Conservation (phyloP, 2,888 invertebrate genomes). For the Liopterus haemorrhoidalis region DNA sequence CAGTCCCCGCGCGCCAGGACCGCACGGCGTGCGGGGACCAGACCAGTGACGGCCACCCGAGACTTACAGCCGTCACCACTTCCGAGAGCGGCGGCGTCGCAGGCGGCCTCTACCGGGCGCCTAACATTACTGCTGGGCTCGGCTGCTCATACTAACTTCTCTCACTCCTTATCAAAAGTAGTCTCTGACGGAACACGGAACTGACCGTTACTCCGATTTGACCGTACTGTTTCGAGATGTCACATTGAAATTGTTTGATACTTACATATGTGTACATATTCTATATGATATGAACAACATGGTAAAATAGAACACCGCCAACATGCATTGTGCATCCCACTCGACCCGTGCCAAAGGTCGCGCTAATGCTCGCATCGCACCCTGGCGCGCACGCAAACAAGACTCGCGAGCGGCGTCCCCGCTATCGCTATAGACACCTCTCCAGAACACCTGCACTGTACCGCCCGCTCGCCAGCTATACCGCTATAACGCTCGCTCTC, state of each 20-base stretch:
- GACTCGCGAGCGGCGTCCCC: conserved; percentile 26
- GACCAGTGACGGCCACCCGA: conserved; percentile 28
- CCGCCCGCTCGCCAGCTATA: conserved; percentile 19
- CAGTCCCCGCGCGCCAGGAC: conserved; percentile 50
- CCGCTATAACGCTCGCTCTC: neutral
- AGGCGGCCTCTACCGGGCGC: conserved; percentile 42
- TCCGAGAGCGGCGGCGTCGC: conserved; percentile 51
- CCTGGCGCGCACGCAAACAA: conserved; percentile 18
- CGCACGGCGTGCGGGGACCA: conserved; percentile 38
- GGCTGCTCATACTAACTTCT: too few relatives aligned
- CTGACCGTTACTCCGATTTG: too few relatives aligned
- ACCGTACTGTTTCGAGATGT: too few relatives aligned
- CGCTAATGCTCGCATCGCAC: conserved; percentile 12
- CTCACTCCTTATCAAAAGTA: too few relatives aligned
- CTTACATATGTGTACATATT: neutral
- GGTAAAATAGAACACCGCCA: conserved; percentile 12
- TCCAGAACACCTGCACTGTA: conserved; percentile 12
- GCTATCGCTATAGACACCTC: too few relatives aligned
- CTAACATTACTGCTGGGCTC: too few relatives aligned
- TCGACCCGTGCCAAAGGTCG: conserved; percentile 21
- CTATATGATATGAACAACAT: conserved; percentile 1
- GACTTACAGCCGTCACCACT: conserved; percentile 40
- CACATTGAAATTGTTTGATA: too few relatives aligned
- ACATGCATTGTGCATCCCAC: conserved; percentile 22
- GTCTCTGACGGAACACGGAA: too few relatives aligned